Conservation (phyloP, 1,140 invertebrate species). For the Gryllus bimaculatus region DNA sequence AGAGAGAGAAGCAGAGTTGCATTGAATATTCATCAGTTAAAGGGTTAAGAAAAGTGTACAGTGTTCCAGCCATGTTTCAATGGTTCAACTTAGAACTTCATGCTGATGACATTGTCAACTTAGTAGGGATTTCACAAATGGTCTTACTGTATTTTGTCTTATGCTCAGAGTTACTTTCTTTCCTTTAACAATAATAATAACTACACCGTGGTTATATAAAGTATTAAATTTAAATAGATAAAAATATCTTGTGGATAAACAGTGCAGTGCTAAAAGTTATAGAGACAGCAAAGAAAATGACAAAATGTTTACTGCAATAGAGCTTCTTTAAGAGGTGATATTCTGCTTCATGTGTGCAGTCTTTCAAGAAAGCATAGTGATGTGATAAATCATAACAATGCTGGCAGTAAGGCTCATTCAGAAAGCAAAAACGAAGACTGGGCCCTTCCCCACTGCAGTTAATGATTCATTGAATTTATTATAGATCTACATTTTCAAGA, state of each 20-base stretch:
- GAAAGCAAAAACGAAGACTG: too few species aligned
- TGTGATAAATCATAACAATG: too few species aligned
- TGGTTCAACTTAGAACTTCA: not conserved
- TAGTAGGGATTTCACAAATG: slow-evolving; percentile 1
- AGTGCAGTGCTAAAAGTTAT: not conserved
- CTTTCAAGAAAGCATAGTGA: too few species aligned
- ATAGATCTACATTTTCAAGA: too few species aligned
- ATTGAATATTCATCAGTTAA: not conserved
- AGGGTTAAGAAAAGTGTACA: not conserved
- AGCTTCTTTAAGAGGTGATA: not conserved
- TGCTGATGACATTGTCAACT: not conserved
- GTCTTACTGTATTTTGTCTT: not conserved
- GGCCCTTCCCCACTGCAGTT: too few species aligned
- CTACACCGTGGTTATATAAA: not conserved
- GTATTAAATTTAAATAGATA: slow-evolving; percentile 2
- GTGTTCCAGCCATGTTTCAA: not conserved
- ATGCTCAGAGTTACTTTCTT: slow-evolving; percentile 4
- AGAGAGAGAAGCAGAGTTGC: not conserved
- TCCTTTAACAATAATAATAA: slow-evolving; percentile 6
- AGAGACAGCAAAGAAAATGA: not conserved
- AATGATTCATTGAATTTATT: too few species aligned
- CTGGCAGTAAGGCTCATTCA: too few species aligned
- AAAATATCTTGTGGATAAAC: not conserved
- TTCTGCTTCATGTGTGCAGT: too few species aligned
- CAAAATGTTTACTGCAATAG: slow-evolving; percentile 2